Base-by-base conservation (phyloP, 2,113 vertebrate genomes). In the Henicopernis longicauda region DNA sequence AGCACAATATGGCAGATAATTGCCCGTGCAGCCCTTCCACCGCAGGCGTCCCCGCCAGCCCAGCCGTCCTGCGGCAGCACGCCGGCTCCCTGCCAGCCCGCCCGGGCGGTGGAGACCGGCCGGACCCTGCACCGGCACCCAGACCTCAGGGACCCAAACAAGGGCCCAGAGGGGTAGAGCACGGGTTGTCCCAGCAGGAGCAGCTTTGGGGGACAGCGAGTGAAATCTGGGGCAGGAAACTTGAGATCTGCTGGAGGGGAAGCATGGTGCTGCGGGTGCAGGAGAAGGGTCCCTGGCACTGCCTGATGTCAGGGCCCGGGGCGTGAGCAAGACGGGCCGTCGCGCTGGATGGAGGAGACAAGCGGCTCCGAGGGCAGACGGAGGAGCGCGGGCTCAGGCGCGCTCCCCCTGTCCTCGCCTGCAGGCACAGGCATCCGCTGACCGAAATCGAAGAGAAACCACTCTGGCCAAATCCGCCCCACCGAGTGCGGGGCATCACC, bases 1-100 rank as follows among this genome's bases (percentile, higher is more conserved):
- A 89, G 89, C 82, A 90, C 84, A 91, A 91, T 90, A 86, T 90
- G 93, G 94, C 89, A 92, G 81, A 95, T 84, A 87, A 85, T 93
- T 82, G 89, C 65, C 86, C 13, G 22, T 42, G 86, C 72, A 86
- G 62, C 62, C 61, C 50, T 59, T 40, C 36, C 0, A 0, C 21
- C 15, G 1, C 42, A 34, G 61, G 59, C 36, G 2, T 25, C 86
- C 86, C 74, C 0, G 0, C 42, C 27, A 66, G 66, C 61, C 40
- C 62, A 5, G 49, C 45, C 7, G 0, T 8, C 67, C 91, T 4
- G 5, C 1, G 0, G 57, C 71, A 42, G 62, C 12, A 22, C 2
- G 7, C 19, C 63, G 20, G 77, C 47, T 61, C 58, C 67, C 67
- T 18, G 52, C 85, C 85, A 44, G 82, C 77, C 78, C 7, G 6